Base-by-base conservation (phyloP, 2,888 invertebrate genomes). In the Pseudolycoriella hygida region DNA sequence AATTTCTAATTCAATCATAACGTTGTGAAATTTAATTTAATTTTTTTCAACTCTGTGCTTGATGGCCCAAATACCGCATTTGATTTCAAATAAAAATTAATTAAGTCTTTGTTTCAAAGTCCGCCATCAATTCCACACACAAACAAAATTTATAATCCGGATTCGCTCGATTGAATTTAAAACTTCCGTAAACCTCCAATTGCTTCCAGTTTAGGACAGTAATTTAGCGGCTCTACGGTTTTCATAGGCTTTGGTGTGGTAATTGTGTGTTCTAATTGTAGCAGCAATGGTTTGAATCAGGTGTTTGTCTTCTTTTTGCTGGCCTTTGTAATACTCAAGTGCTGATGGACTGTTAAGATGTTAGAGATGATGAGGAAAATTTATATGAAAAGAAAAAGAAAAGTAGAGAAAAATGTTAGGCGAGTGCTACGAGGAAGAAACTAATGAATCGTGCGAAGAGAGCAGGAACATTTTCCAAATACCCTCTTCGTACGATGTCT, bases 211-310 rank as follows among this genome's bases (percentile, higher is more conserved):
- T 25, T 25, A 25, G 5, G 25, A 66, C 52, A 65, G 61, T 49
- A 66, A 61, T 54, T 54, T 58, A 17, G 76, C 73, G 70, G 80
- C 82, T 71, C 78, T 77, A 68, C 76, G 75, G 64, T 78, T 75
- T 62, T 80, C 77, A 56, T 78, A 75, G 55, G 78, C 78, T 64
- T 77, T 81, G 57, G 74, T 76, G 65, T 83, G 83, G 63, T 80
- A 78, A 52, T 77, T 74, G 55, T 80, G 77, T 66, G 79, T 79
- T 52, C 73, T 70, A 53, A 78, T 78, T 52, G 76, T 77, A 51
- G 73, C 67, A 49, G 74, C 76, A 54, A 79, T 72, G 52, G 72
- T 73, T 54, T 71, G 72, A 38, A 79, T 69, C 49, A 80, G 67
- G 44, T 67, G 62, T 40, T 65, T 60, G 57, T 77, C 75, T 52